Base-by-base conservation (phyloP, 2,113 vertebrate species). In the Numida meleagris region DNA sequence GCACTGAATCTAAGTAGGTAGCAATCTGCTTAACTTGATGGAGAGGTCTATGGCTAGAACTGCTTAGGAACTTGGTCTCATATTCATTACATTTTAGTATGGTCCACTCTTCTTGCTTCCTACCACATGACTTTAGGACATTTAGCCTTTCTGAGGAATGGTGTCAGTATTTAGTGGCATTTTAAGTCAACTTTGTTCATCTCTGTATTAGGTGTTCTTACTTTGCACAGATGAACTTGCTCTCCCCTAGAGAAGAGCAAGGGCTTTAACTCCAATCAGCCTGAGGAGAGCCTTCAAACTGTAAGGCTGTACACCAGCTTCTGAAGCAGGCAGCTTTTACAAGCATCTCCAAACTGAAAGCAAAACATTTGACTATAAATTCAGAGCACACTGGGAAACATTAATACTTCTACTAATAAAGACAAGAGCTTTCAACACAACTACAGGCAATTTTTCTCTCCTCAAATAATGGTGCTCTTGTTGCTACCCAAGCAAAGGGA, bases 31-130 rank as follows among this genome's bases (percentile, higher is more conserved):
- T 33, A 13, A 36, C 40, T 72, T 45, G 3, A 19, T 59, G 24
- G 43, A 67, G 43, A 63, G 23, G 6, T 43, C 46, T 50, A 5
- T 34, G 70, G 57, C 68, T 46, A 1, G 27, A 66, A 36, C 12
- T 20, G 4, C 14, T 71, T 31, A 15, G 0, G 5, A 78, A 27
- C 27, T 19, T 17, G 34, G 29, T 6, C 45, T 46, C 19, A 3
- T 0, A 0, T 12, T 23, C 33, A 3, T 42, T 73, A 46, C 5
- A 10, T 59, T 78, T 46, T 20, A 34, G 10, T 77, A 25, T 9
- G 12, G 0, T 19, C 16, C 63, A 51, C n/a, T 76, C 20, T 33
- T 59, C n/a, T 51, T 61, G 24, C 31, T 66, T 85, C 63, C 57
- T 77, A 17, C 40, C 20, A 7, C 57, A 67, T 59, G 65, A 42